phyloP scores from a whole-genome alignment of 2,888 invertebrate genomes.

The Cetonia aurata region DNA sequence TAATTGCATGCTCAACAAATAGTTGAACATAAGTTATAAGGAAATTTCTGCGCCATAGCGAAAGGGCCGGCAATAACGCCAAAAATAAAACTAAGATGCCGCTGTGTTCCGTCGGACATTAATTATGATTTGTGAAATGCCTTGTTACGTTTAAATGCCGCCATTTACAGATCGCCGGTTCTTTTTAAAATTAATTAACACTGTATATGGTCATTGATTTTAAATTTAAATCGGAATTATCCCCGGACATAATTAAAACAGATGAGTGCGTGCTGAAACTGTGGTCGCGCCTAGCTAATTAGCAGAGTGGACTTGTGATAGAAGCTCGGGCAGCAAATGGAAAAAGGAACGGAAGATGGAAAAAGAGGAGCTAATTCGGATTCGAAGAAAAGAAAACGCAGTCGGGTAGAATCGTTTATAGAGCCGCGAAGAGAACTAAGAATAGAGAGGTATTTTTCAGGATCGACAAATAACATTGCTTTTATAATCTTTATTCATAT shows the following conservation, averaged over 20 bases:
- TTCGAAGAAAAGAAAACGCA: conserved; percentile 10
- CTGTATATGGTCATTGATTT: conserved; percentile 41
- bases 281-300: conserved; percentile 38
- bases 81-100: conserved; percentile 22
- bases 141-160: conserved; percentile 27
- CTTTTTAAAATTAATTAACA: conserved; percentile 36
- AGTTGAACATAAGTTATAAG: conserved; percentile 22
- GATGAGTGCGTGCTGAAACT: conserved; percentile 36
- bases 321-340: neutral
- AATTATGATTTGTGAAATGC: conserved; percentile 39
- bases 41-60: conserved; percentile 18
- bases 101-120: conserved; percentile 21
- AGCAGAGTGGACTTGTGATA: conserved; percentile 23
- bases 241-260: conserved; percentile 36
- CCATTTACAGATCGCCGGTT: conserved; percentile 20
- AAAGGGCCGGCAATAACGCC: conserved; percentile 18
- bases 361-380: conserved; percentile 26
- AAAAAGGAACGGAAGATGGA: conserved; percentile 17
- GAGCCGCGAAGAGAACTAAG: conserved; percentile 19
- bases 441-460: neutral
- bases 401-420: conserved; percentile 14
- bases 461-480: no score
- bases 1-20: conserved; percentile 31
- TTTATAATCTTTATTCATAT: no score
- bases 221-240: conserved; percentile 42